Evolutionary conservation across 2,113 vertebrate genomes (phyloP), one percentile per base, ranked within the genome.

Genomic region (Climacteris rufus): DNA sequence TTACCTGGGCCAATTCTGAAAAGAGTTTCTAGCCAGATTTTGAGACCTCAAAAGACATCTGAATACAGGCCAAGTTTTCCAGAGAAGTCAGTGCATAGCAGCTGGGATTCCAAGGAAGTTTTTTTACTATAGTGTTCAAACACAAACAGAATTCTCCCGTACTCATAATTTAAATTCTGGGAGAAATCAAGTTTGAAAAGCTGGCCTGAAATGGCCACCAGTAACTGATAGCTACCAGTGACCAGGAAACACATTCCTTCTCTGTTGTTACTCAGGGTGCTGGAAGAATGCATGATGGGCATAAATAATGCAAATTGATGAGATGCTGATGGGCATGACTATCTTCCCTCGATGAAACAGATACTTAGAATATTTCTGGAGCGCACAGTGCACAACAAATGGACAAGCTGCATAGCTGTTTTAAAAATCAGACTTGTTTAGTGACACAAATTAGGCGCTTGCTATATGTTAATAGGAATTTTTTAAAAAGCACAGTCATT

Each of bases 231-330:
- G 61, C 21, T 83, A 39, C n/a, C 33, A 33, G 50, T 47, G 66
- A 59, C n/a, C 10, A 89, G 40, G 57, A 84, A 96, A 77, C 59
- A 82, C 16, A 45, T 63, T 42, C 9, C 19, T 81, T 8, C 61
- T 89, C 72, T 20, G 19, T 15, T 78, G 59, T 79, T 89, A 53
- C 30, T 77, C 33, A 35, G 40, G 54, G 72, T 56, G 39, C 30
- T 72, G 49, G 61, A 79, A 89, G 81, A 89, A 84, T 47, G 76
- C 13, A 17, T 47, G 59, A 66, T 17, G 12, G 8, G 42, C 47
- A 92, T 85, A 87, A 93, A 95, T 80, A 87, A 95, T 80, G 66
- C 56, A 91, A 85, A 88, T 2, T 45, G 56, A 69, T 81, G 77
- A 87, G 82, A 84, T 44, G 56, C 37, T 65, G 68, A 80, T 27